Evolutionary conservation across 30 jellyfish, hydroid and myxozoan genomes (phyloP).

Genomic region (Sanderia malayensis): DNA sequence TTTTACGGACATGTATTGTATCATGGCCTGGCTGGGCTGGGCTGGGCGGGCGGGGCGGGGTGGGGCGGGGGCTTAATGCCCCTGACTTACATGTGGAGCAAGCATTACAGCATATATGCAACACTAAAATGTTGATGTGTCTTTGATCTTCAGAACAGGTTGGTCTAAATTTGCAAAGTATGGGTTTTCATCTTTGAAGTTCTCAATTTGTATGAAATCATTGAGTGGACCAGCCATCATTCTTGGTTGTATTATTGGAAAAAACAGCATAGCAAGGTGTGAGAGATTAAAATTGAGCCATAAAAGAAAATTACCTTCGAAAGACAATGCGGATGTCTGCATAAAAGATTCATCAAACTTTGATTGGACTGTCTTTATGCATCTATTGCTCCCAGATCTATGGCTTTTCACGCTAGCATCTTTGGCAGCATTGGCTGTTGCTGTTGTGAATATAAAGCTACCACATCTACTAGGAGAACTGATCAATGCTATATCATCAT

Average conservation of each 20-base stretch:
- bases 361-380: constrained; percentile 71
- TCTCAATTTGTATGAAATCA: not conserved
- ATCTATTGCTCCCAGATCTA: constrained; percentile 71
- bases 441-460: constrained; percentile 73
- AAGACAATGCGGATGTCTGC: not conserved
- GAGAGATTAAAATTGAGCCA: constrained; percentile 78
- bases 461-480: constrained; percentile 92
- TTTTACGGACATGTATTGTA: too few species aligned
- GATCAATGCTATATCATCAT: constrained; percentile 69
- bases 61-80: too few species aligned
- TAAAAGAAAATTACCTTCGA: constrained; percentile 42
- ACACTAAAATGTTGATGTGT: too few species aligned
- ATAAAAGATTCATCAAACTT: constrained; percentile 27
- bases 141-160: too few species aligned
- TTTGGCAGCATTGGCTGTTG: constrained; percentile 89
- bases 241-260: constrained; percentile 2
- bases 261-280: constrained; percentile 50
- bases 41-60: too few species aligned
- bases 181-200: too few species aligned
- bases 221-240: constrained; percentile 21
- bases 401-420: constrained; percentile 79
- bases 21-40: too few species aligned
- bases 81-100: too few species aligned
- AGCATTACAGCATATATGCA: too few species aligned
- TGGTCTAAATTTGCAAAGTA: too few species aligned